Evolutionary conservation across 2,113 vertebrate genomes (phyloP).

Genomic region (Heterochromis multidens): DNA sequence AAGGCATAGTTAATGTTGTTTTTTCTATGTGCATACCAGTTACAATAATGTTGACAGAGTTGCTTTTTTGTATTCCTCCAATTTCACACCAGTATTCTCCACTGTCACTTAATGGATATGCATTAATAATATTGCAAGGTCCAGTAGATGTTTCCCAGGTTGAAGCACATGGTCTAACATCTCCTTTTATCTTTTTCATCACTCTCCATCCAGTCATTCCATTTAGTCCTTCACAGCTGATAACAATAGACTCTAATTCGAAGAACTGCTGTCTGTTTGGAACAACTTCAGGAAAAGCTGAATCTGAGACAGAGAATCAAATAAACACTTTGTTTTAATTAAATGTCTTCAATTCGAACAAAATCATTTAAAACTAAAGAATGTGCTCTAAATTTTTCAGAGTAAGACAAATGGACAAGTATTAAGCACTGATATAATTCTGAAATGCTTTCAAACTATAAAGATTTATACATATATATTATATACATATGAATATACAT

Average conservation of each 20-base stretch:
- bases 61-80: neutral
- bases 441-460: too few relatives aligned
- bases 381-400: neutral
- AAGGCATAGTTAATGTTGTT: rapidly evolving
- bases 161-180: neutral
- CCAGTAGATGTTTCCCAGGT: rapidly evolving
- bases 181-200: neutral
- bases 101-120: neutral
- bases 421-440: too few relatives aligned
- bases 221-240: neutral
- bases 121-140: rapidly evolving
- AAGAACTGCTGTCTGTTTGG: neutral
- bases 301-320: rapidly evolving
- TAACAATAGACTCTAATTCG: rapidly evolving
- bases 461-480: too few relatives aligned
- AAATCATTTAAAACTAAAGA: neutral
- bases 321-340: neutral
- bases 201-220: neutral
- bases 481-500: too few relatives aligned
- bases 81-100: neutral
- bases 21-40: neutral
- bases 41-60: neutral
- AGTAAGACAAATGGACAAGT: too few relatives aligned
- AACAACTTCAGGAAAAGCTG: neutral
- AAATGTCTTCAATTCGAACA: neutral